Evolutionary conservation across 2,113 vertebrate species (phyloP), one percentile per base, ranked within the genome.

Genomic region (Papio anubis): DNA sequence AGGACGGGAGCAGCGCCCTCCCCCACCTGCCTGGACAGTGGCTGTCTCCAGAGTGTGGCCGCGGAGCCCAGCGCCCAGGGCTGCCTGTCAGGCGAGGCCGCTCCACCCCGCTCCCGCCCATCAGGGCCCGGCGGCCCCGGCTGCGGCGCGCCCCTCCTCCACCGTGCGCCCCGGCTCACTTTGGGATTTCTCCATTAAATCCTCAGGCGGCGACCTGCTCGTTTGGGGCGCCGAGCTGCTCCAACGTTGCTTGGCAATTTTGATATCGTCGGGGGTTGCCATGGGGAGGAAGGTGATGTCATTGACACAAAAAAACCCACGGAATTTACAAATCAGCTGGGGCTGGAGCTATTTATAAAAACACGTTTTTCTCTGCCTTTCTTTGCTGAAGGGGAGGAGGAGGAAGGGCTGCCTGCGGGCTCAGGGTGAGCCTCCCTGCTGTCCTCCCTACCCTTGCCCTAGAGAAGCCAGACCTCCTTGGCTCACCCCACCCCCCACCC

Each of bases 281-380:
- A 99, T 99, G 98, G 99, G 99, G 98, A 99, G 98, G 97, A 98
- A 88, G 98, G 97, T 99, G 99, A 99, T 99, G 98, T 99, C 98
- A 99, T 96, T 98, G 98, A 98, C 99, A 99, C 98, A 98, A 98
- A 98, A 61, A 94, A 94, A 1, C 96, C 97, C 98, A 98, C 98
- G 64, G 93, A 98, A 99, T 98, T 99, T 99, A 98, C 98, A 99
- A 98, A 99, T 98, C 97, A 93, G 87, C 98, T 97, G 98, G 98
- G 98, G 98, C 98, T 97, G 79, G 86, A 97, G 98, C 98, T 99
- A 99, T 99, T 98, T 99, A 98, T 99, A 98, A 98, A 97, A 88
- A 96, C 94, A 98, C 93, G 68, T 96, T 95, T 97, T 96, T 95
- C 75, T 50, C 95, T 89, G 98, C 97, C 98, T 98, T 85, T 90